Percentiles rank a stretch among this genome's conserved stretches.
These are phyloP conservation scores for Drosophila saltans DNA, from an alignment of 1,140 invertebrate species.

Conservation along the genomic window DNA sequence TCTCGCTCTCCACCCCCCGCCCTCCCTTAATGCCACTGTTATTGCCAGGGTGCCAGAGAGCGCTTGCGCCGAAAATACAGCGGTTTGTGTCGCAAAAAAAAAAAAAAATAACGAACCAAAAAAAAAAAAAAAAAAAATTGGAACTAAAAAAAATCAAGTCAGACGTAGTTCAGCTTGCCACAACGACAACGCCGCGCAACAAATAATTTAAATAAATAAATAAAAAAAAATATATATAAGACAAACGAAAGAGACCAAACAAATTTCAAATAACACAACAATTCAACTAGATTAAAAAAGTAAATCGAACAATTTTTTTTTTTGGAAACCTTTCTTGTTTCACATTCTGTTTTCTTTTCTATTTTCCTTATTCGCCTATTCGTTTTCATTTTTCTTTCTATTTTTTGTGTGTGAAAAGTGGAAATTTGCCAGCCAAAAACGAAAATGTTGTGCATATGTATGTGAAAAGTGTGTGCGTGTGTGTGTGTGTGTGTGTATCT, in stretches of 20 bases:
- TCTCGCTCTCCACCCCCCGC: slow-evolving; percentile 3
- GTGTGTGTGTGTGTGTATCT: slow-evolving; percentile 57
- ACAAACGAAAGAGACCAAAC: slow-evolving; percentile 20
- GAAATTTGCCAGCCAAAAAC: slow-evolving; percentile 30
- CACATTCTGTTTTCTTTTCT: too few species aligned
- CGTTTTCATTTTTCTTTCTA: background rate
- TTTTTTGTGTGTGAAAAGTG: slow-evolving; percentile 15
- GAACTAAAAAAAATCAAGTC: slow-evolving; percentile 45
- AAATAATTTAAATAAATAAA: slow-evolving; percentile 50
- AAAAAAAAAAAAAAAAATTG: slow-evolving; percentile 33
- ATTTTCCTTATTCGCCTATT: background rate
- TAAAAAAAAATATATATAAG: slow-evolving; percentile 33
- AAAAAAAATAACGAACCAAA: slow-evolving; percentile 41
- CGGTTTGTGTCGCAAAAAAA: slow-evolving; percentile 39
- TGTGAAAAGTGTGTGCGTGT: slow-evolving; percentile 38
- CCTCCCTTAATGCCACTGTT: slow-evolving; percentile 13
- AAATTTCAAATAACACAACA: slow-evolving; percentile 19
- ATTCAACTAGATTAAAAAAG: background rate
- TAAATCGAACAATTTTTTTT: background rate
- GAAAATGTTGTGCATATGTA: slow-evolving; percentile 23
- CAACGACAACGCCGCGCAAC: slow-evolving; percentile 61
- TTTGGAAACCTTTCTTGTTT: background rate
- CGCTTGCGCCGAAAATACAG: slow-evolving; percentile 63
- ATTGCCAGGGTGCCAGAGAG: slow-evolving; percentile 47
- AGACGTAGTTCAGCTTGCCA: slow-evolving; percentile 79